Conservation (phyloP, 2,113 vertebrate species). For the Rhinichthys klamathensis region DNA sequence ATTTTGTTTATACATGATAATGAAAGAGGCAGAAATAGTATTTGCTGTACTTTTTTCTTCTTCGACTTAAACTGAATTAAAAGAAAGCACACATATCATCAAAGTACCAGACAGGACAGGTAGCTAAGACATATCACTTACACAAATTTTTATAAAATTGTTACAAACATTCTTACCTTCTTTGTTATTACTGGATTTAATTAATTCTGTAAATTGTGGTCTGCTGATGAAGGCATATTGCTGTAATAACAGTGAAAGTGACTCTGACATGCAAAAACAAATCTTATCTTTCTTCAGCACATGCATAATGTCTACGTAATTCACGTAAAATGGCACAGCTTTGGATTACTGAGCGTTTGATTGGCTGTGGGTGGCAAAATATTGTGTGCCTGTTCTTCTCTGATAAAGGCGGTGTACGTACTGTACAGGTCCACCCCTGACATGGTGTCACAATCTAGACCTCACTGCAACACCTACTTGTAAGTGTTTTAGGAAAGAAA, state of each 20-base stretch:
- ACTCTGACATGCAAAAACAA: slow-evolving; percentile 42
- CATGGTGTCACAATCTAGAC: no score
- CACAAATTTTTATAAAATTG: neutral
- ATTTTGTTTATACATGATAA: neutral
- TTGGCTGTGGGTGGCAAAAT: slow-evolving; percentile 52
- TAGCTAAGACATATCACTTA: neutral
- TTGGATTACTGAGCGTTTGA: slow-evolving; percentile 32
- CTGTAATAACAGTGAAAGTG: neutral
- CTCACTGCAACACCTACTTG: neutral
- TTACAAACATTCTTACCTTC: slow-evolving; percentile 18
- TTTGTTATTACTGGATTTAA: neutral
- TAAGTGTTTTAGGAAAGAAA: neutral
- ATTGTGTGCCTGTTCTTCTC: slow-evolving; percentile 61
- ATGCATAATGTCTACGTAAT: slow-evolving; percentile 33
- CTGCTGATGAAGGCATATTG: slow-evolving; percentile 23
- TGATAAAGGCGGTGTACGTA: slow-evolving; percentile 68
- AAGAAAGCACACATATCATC: neutral
- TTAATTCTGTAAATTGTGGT: slow-evolving; percentile 31
- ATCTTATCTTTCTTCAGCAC: slow-evolving; percentile 57
- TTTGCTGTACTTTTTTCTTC: neutral
- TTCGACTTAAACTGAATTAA: neutral
- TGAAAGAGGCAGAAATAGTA: neutral
- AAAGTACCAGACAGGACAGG: neutral
- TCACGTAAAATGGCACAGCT: slow-evolving; percentile 27
- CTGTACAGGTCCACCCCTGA: slow-evolving; percentile 10